phyloP scores from a whole-genome alignment of 2,113 vertebrate genomes.

The Pteropus alecto region DNA sequence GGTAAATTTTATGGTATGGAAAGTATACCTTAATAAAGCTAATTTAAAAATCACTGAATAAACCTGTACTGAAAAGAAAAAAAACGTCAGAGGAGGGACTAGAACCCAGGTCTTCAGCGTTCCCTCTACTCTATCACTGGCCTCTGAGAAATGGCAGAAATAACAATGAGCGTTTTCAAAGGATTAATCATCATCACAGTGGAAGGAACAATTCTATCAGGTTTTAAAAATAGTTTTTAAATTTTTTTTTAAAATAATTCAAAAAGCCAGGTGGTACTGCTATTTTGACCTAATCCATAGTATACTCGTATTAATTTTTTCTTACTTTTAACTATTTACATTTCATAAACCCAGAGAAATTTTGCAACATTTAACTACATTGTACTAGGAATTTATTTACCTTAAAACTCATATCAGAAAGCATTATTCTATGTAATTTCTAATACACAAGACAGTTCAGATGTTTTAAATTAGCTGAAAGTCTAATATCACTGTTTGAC shows the following conservation, averaged over 20 bases:
- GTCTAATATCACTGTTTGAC: slow-evolving; percentile 71
- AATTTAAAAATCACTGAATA: background rate
- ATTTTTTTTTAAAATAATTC: background rate
- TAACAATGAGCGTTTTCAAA: slow-evolving; percentile 14
- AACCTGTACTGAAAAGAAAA: background rate
- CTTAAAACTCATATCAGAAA: slow-evolving; percentile 23
- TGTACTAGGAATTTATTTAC: background rate
- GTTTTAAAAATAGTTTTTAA: slow-evolving; percentile 28
- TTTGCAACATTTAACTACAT: background rate
- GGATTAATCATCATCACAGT: background rate
- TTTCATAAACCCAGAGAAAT: slow-evolving; percentile 38
- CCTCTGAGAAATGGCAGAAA: background rate
- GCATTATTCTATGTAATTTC: slow-evolving; percentile 8
- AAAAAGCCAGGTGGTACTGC: background rate
- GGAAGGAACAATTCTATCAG: background rate
- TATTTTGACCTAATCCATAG: background rate
- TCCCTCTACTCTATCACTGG: background rate
- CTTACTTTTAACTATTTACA: slow-evolving; percentile 35
- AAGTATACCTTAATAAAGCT: background rate
- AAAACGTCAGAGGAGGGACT: background rate
- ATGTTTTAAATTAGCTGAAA: background rate
- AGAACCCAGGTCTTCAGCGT: background rate
- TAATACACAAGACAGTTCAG: background rate
- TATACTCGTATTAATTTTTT: background rate
- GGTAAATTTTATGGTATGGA: background rate